These are phyloP conservation scores for Elephantulus edwardii DNA, from an alignment of 2,113 vertebrate genomes.

Conservation along the genomic window DNA sequence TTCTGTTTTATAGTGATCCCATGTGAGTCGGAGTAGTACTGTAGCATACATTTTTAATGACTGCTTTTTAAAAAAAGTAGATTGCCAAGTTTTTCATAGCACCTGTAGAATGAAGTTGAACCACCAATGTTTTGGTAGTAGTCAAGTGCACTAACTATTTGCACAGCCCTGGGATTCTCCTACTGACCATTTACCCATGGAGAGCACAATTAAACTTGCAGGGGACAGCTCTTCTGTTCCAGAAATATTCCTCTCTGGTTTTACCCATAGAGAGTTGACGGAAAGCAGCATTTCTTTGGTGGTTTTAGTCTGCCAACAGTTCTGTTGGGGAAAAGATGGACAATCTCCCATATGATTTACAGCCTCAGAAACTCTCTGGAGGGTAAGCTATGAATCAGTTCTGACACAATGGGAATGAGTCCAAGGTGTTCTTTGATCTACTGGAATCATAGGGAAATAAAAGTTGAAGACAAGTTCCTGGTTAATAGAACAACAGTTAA, in stretches of 20 bases:
- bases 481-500: background rate
- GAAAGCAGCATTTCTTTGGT: no score
- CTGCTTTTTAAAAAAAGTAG: background rate
- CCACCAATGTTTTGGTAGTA: background rate
- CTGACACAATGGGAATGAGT: no score
- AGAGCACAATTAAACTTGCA: background rate
- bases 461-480: background rate
- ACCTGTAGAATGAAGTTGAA: background rate
- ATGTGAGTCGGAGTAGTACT: background rate
- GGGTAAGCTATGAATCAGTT: no score
- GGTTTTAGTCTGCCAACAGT: no score
- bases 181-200: background rate
- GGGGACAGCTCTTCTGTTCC: background rate
- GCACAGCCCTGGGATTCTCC: background rate
- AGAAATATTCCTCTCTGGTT: background rate
- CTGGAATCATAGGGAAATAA: background rate
- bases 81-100: background rate
- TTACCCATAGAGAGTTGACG: no score
- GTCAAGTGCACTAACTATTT: background rate
- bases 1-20: background rate
- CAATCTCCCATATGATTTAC: no score
- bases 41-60: background rate
- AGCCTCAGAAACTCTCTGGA: no score
- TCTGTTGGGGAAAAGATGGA: no score
- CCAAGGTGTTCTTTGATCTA: no score